Base-by-base conservation (phyloP, 2,797 vertebrate species). In the Botia almorhae region DNA sequence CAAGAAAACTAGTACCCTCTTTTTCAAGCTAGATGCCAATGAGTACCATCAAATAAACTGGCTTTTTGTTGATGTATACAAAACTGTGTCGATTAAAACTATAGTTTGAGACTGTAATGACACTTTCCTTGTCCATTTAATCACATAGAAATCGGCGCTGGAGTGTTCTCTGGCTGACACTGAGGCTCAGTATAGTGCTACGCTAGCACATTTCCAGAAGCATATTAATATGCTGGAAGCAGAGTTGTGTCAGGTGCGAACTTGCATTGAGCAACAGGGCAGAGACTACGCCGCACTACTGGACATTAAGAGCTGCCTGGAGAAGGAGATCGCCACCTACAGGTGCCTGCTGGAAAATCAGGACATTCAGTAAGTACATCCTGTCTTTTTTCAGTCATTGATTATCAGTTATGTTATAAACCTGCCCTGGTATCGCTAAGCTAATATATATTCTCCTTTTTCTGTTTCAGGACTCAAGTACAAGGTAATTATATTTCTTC, bases 81-180 rank as follows among this genome's bases (percentile, higher is more conserved):
- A 29, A 29, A 29, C 29, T 29, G 29, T 4, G 16, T n/a, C 0
- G 6, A 7, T 53, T 53, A 5, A 53, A n/a, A 7, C 17, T 53
- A 7, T 4, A 1, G 6, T n/a, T n/a, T 16, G n/a, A 4, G 0
- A 51, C 4, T 3, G 50, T 16, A 51, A 14, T 51, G 16, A 51
- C 5, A 51, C 16, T 53, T 53, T n/a, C 1, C 7, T 33, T 14
- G 29, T 29, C 29, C 29, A 29, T 36, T 21, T 2, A 39, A 26
- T 6, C 1, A 13, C 77, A 80, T 89, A 98, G 97, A 98, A 96
- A 98, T 89, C 72, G 0, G 95, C 96, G 0, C 78, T 97, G 90
- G 96, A 96, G 85, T 94, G 94, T 89, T 96, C 94, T 29, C 33
- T 98, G 87, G 93, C 78, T 0, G 97, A 98, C 43, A 97, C 95